Evolutionary conservation across 2,888 invertebrate species (phyloP).

Genomic region (Drosophila lacicola): DNA sequence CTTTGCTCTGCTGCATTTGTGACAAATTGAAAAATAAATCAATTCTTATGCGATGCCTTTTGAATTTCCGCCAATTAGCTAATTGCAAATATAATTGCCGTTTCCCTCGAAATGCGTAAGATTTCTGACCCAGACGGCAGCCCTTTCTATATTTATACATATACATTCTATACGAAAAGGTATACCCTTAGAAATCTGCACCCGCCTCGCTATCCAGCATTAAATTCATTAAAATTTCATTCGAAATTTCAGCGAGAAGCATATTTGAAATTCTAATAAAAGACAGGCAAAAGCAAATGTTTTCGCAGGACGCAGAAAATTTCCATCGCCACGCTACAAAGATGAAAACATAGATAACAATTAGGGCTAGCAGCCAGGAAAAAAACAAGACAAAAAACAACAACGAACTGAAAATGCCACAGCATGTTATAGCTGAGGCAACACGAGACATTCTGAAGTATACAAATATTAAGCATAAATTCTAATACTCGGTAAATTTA

Average conservation of each 20-base stretch:
- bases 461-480: constrained; percentile 57
- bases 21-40: neutral
- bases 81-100: constrained; percentile 14
- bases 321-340: constrained; percentile 36
- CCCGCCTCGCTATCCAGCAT: constrained; percentile 37
- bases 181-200: constrained; percentile 22
- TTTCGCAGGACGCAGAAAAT: constrained; percentile 55
- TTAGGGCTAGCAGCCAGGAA: constrained; percentile 48
- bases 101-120: constrained; percentile 9
- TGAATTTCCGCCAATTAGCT: constrained; percentile 17
- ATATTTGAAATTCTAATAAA: constrained; percentile 75
- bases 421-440: constrained; percentile 22
- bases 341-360: constrained; percentile 74
- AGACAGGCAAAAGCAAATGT: constrained; percentile 45
- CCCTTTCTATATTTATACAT: constrained; percentile 26
- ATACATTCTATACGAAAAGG: neutral
- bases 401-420: constrained; percentile 36
- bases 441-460: constrained; percentile 22
- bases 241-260: constrained; percentile 53
- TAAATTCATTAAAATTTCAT: constrained; percentile 79
- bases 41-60: constrained; percentile 2
- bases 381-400: constrained; percentile 16
- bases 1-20: constrained; percentile 2
- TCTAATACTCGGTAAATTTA: constrained; percentile 58
- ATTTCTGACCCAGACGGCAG: constrained; percentile 7